Conservation (phyloP, 1,140 invertebrate species). For the Asobara japonica region DNA sequence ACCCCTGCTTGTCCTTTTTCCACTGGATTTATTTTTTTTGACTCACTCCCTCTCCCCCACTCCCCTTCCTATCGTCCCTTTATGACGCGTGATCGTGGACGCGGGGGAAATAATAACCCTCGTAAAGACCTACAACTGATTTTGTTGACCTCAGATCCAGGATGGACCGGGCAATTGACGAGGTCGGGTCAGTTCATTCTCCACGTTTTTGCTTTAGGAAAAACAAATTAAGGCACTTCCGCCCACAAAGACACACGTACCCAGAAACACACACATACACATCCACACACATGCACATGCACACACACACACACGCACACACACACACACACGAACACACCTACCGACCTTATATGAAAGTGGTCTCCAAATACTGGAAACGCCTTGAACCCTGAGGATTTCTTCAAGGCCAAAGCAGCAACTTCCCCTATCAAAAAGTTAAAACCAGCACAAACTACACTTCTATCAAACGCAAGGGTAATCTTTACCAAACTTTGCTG, state of each 20-base stretch:
- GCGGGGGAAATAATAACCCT: not conserved
- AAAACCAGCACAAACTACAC: too few species aligned
- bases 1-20: constrained; percentile 15
- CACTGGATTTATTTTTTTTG: not conserved
- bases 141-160: not conserved
- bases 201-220: not conserved
- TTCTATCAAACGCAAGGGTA: too few species aligned
- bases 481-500: too few species aligned
- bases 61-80: not conserved
- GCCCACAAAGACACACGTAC: not conserved
- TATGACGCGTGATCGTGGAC: not conserved
- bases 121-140: not conserved
- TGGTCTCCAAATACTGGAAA: too few species aligned
- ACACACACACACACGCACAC: too few species aligned
- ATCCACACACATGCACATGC: too few species aligned
- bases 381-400: too few species aligned
- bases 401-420: too few species aligned
- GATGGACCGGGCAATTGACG: not conserved
- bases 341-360: too few species aligned
- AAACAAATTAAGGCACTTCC: not conserved
- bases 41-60: not conserved
- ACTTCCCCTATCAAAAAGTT: too few species aligned
- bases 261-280: not conserved
- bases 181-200: not conserved
- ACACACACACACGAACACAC: too few species aligned